These are phyloP conservation scores for Dicyrtoma fusca DNA, from an alignment of 2,888 invertebrate species.

Conservation along the genomic window DNA sequence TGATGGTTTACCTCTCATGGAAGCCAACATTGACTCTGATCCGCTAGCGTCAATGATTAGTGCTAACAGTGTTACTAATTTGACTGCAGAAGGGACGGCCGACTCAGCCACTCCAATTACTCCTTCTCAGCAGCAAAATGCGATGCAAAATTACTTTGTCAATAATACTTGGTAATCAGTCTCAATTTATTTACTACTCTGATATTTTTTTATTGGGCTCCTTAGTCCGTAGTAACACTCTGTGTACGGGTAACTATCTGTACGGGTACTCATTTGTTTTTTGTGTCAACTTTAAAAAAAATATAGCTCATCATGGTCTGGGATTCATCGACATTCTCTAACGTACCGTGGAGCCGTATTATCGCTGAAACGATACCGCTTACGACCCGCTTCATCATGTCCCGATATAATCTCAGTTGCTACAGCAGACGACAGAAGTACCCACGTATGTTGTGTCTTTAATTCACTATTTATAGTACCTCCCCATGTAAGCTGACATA, in stretches of 20 bases:
- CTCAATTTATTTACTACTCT: neutral
- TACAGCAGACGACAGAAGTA: constrained; percentile 48
- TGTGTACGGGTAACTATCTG: no score
- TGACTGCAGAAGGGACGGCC: constrained; percentile 15
- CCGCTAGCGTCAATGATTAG: constrained; percentile 9
- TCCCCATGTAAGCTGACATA: no score
- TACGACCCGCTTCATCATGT: constrained; percentile 79
- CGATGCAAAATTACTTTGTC: constrained; percentile 12
- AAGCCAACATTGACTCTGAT: constrained; percentile 16
- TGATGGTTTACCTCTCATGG: constrained; percentile 15
- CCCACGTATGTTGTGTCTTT: constrained; percentile 49
- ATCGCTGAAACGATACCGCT: constrained; percentile 70
- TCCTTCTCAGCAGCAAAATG: constrained; percentile 24
- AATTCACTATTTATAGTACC: neutral
- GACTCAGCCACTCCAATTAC: constrained; percentile 6
- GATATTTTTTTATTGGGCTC: neutral
- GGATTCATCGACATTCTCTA: constrained; percentile 68
- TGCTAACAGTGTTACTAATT: constrained; percentile 18
- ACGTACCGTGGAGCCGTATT: constrained; percentile 85
- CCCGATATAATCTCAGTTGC: constrained; percentile 70
- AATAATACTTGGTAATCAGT: constrained; percentile 25
- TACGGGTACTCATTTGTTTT: neutral
- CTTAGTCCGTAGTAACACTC: neutral
- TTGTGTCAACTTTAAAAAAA: neutral
- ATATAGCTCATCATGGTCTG: constrained; percentile 45